phyloP scores from a whole-genome alignment of 2,797 vertebrate genomes.

The Chrysolophus pictus region DNA sequence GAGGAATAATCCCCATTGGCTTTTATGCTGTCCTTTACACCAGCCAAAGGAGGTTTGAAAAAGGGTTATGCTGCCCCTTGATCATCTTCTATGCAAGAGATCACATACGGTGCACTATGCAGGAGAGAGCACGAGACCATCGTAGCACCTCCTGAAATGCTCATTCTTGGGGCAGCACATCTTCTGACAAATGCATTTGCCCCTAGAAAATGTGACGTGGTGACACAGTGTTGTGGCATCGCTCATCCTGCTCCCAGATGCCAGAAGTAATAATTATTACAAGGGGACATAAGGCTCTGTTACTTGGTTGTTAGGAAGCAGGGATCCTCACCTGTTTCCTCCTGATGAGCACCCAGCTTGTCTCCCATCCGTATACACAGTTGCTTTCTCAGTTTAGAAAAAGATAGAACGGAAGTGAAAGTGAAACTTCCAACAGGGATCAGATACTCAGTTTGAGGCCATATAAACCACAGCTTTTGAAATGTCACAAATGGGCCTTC shows the following conservation, averaged over 20 bases:
- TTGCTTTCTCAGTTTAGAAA: neutral
- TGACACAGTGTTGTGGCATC: too few relatives aligned
- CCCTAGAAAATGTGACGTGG: neutral
- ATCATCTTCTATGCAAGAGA: neutral
- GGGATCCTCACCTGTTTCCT: neutral
- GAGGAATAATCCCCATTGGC: rapidly evolving
- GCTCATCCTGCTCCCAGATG: neutral
- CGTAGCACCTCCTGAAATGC: neutral
- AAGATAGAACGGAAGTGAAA: neutral
- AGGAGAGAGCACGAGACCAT: neutral
- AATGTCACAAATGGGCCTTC: neutral
- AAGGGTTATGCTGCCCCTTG: neutral
- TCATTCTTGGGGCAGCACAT: neutral
- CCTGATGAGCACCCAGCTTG: neutral
- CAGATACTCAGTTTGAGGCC: neutral
- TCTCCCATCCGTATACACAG: neutral
- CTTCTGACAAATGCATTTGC: neutral
- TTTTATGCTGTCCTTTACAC: neutral
- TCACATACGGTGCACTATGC: neutral
- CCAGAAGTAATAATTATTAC: neutral
- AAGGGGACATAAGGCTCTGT: neutral
- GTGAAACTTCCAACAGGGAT: neutral
- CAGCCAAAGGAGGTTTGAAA: neutral
- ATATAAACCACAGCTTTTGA: neutral
- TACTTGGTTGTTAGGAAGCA: neutral